Conservation (phyloP, 2,113 vertebrate genomes). For the Oenanthe oenanthe region DNA sequence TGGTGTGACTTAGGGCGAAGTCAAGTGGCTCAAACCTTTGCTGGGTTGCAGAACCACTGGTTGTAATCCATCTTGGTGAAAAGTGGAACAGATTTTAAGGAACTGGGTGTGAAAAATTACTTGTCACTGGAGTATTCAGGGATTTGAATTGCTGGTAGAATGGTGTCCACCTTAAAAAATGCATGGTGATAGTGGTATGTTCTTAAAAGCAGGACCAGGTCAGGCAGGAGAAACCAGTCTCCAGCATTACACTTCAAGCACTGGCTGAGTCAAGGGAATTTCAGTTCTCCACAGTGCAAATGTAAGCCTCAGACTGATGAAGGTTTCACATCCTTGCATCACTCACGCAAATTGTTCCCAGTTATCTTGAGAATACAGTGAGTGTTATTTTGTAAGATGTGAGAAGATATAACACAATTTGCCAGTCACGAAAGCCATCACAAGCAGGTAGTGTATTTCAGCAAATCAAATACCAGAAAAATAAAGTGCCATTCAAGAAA, state of each 20-base stretch:
- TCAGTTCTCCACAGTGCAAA: background rate
- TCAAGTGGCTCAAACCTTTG: background rate
- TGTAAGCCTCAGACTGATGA: background rate
- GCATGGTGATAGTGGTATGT: fast-evolving
- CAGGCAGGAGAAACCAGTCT: background rate
- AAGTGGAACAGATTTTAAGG: background rate
- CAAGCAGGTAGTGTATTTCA: background rate
- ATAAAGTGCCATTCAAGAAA: background rate
- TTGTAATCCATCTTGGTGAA: background rate
- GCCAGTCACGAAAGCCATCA: background rate
- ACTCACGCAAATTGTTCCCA: background rate
- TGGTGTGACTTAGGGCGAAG: background rate
- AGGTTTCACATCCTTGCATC: slow-evolving; percentile 51
- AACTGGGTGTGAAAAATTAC: background rate
- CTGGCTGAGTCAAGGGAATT: background rate
- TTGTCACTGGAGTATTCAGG: background rate
- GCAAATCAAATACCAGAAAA: background rate
- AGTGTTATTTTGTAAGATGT: background rate
- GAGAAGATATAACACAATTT: background rate
- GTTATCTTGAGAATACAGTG: background rate
- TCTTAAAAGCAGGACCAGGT: background rate
- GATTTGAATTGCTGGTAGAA: background rate
- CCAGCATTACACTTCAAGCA: background rate
- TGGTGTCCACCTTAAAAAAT: background rate
- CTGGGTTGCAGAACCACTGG: background rate